phyloP scores from a whole-genome alignment of 2,888 invertebrate species.

The Chloroclysta siterata region DNA sequence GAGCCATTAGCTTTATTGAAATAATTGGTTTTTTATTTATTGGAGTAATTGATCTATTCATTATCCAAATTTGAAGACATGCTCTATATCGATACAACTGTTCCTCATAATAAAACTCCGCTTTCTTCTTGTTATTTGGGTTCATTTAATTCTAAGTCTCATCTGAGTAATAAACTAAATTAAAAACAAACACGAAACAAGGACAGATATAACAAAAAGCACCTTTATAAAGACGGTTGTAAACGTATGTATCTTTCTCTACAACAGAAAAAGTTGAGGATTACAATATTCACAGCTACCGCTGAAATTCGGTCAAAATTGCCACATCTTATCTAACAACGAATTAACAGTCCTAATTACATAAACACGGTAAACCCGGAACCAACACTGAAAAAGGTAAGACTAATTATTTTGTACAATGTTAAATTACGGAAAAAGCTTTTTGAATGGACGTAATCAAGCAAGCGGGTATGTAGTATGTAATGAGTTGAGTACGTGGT shows the following conservation, averaged over 20 bases:
- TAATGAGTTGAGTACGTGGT: background rate
- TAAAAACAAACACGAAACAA: slow-evolving; percentile 39
- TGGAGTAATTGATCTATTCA: background rate
- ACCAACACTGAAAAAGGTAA: slow-evolving; percentile 7
- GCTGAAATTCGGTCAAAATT: background rate
- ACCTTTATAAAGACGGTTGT: slow-evolving; percentile 5
- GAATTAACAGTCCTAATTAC: slow-evolving; percentile 7
- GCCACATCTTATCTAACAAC: background rate
- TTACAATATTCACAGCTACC: background rate
- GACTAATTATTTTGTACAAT: background rate
- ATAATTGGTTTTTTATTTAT: slow-evolving; percentile 7
- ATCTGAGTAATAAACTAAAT: slow-evolving; percentile 28
- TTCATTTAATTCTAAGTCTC: slow-evolving; percentile 19
- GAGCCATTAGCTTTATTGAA: slow-evolving; percentile 21
- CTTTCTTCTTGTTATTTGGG: slow-evolving; percentile 6
- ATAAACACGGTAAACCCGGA: slow-evolving; percentile 4
- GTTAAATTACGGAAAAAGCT: background rate
- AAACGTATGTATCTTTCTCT: background rate
- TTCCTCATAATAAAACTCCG: background rate
- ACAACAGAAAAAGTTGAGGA: background rate
- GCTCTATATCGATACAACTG: background rate
- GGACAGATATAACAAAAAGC: slow-evolving; percentile 12
- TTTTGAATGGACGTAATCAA: background rate
- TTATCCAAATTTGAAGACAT: background rate
- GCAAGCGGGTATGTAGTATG: background rate